phyloP scores from a whole-genome alignment of 2,797 vertebrate genomes.

The Oryzias dopingdopingensis region DNA sequence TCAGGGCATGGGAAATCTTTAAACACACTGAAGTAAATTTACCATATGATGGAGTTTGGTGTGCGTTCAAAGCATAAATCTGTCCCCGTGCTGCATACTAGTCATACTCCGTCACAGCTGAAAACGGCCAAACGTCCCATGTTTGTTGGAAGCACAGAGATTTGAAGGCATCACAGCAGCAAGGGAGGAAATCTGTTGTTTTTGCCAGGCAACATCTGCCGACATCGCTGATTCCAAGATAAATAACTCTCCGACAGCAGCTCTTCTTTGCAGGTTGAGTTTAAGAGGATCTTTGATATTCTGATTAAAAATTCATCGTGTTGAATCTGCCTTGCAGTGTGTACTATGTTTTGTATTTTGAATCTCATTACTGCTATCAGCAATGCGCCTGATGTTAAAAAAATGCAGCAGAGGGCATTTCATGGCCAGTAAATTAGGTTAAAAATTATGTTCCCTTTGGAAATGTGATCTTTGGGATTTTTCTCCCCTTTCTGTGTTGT shows the following conservation, averaged over 20 bases:
- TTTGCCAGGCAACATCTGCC: conserved; percentile 77
- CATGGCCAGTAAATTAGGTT: conserved; percentile 65
- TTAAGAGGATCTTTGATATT: conserved; percentile 75
- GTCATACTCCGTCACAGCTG: conserved; percentile 27
- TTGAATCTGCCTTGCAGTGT: conserved; percentile 72
- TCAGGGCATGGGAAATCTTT: conserved; percentile 9
- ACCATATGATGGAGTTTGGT: conserved; percentile 16
- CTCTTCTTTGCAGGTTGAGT: conserved; percentile 69
- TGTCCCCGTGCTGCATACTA: conserved; percentile 8
- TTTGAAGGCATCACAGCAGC: conserved; percentile 44
- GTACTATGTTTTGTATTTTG: conserved; percentile 58
- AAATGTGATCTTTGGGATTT: conserved; percentile 45
- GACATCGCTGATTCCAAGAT: conserved; percentile 67
- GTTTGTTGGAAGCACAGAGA: conserved; percentile 60
- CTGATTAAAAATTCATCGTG: conserved; percentile 77
- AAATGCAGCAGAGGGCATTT: conserved; percentile 45
- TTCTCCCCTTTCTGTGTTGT: conserved; percentile 36
- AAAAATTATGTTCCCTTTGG: conserved; percentile 57
- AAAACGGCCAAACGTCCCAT: conserved; percentile 53
- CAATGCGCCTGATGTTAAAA: conserved; percentile 37
- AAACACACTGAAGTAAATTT: conserved; percentile 2
- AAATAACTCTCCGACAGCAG: conserved; percentile 67
- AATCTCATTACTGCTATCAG: conserved; percentile 63
- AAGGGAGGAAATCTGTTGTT: conserved; percentile 67
- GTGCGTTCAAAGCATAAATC: conserved; percentile 24